Evolutionary conservation across 2,797 vertebrate genomes (phyloP), one percentile per base, ranked within the genome.

Genomic region (Bradypodion pumilum): DNA sequence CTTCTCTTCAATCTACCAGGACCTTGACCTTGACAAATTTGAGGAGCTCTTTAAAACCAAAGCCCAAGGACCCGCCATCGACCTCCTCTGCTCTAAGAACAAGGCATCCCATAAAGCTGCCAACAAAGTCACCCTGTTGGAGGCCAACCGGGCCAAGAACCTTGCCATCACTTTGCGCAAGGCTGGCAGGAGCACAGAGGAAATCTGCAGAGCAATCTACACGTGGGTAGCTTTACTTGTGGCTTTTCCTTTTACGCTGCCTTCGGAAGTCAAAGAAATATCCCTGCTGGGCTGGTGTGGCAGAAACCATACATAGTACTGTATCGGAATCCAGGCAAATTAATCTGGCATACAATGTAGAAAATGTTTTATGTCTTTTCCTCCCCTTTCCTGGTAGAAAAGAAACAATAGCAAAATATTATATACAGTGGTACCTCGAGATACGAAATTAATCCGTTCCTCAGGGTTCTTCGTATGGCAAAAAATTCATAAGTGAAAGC

Each of bases 41-140:
- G 98, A 99, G 93, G 98, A 99, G 91, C 93, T 99, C 44, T 99
- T 99, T 87, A 99, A 99, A 95, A 99, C 98, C 56, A 98, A 98
- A 95, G 98, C 98, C 0, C 98, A 99, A 93, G 98, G 98, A 75
- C 97, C 98, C 0, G 86, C 98, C 29, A 95, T 99, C 56, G 98
- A 99, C 86, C 74, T 98, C 19, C 89, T 95, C 83, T 97, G 97
- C 82, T 94, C 97, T 81, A 99, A 98, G 94, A 97, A 86, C 94
- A 99, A 99, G 92, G 97, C 97, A 0, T 94, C 98, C 0, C 97
- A 98, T 89, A 98, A 98, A 83, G 91, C 93, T 0, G 94, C 95
- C 66, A 97, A 96, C 95, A 99, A 98, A 94, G 97, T 99, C 87
- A 98, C 97, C 0, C 95, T 99, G 77, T 95, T 99, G 86, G 98